These are phyloP conservation scores for Molorchus minor DNA, from an alignment of 2,888 invertebrate genomes.

Conservation along the genomic window DNA sequence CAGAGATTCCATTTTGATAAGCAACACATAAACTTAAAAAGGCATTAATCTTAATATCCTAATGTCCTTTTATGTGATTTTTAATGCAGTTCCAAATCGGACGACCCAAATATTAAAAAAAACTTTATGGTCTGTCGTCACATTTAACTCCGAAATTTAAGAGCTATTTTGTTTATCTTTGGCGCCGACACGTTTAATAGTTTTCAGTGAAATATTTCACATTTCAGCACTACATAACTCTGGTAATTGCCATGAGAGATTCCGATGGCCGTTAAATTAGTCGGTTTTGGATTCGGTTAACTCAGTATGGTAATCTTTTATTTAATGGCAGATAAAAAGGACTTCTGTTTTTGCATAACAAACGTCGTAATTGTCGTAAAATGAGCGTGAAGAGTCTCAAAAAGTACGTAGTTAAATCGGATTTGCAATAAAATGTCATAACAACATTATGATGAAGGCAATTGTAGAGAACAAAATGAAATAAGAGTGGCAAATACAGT, in stretches of 20 bases:
- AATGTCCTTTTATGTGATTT: slow-evolving; percentile 27
- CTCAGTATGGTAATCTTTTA: too few relatives aligned
- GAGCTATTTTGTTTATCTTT: slow-evolving; percentile 18
- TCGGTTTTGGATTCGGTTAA: too few relatives aligned
- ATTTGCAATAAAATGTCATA: too few relatives aligned
- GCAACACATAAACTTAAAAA: slow-evolving; percentile 20
- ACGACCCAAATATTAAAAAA: slow-evolving; percentile 22
- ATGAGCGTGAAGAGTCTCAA: too few relatives aligned
- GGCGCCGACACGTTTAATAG: slow-evolving; percentile 21
- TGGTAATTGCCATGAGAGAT: not conserved
- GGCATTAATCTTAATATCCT: slow-evolving; percentile 23
- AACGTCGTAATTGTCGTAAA: too few relatives aligned
- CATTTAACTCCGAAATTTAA: slow-evolving; percentile 18
- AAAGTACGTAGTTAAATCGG: too few relatives aligned
- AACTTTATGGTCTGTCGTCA: slow-evolving; percentile 19
- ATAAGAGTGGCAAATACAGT: too few relatives aligned
- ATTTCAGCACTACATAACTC: slow-evolving; percentile 2
- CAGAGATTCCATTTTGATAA: slow-evolving; percentile 23
- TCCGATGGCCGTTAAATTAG: not conserved
- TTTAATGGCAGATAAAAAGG: too few relatives aligned
- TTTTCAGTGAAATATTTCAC: not conserved
- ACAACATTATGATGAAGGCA: too few relatives aligned
- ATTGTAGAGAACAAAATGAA: too few relatives aligned
- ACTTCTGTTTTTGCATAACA: too few relatives aligned
- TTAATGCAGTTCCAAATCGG: slow-evolving; percentile 20